A percentile compares a stretch with the other conserved stretches of the same genome.
Evolutionary conservation across 2,888 invertebrate species (phyloP).

Genomic region (Dasysyrphus albostriatus): DNA sequence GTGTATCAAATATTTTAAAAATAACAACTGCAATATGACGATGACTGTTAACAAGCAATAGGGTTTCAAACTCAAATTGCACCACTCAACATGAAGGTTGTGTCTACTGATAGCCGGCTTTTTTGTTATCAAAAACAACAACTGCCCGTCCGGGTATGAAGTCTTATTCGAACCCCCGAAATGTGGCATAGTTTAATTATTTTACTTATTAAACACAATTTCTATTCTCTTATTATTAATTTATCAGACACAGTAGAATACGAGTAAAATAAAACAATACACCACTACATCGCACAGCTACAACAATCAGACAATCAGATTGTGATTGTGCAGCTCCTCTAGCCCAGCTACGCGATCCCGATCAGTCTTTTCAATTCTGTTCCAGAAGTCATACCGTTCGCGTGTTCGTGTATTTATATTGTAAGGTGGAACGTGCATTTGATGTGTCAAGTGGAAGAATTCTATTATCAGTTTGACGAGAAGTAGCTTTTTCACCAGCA

Average conservation of each 20-base stretch:
- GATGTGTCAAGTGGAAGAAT: conserved; percentile 39
- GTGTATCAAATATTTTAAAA: conserved; percentile 13
- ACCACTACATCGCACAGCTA: conserved; percentile 2
- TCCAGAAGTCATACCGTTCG: conserved; percentile 39
- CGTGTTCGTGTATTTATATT: not conserved
- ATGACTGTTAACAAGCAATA: not conserved
- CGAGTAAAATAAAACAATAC: conserved; percentile 30
- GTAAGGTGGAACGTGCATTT: conserved; percentile 40
- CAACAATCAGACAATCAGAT: conserved; percentile 33
- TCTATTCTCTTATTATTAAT: conserved; percentile 43
- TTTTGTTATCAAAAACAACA: conserved; percentile 47
- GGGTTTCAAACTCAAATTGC: conserved; percentile 14
- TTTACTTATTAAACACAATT: conserved; percentile 31
- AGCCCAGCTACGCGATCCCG: conserved; percentile 33
- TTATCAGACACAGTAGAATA: conserved; percentile 36
- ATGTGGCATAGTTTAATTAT: conserved; percentile 22
- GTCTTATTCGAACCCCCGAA: conserved; percentile 28
- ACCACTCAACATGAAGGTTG: conserved; percentile 6
- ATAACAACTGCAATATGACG: not conserved
- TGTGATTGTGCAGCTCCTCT: conserved; percentile 52
- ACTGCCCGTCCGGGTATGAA: conserved; percentile 18
- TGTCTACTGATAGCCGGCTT: conserved; percentile 39
- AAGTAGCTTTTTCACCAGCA: conserved; percentile 18
- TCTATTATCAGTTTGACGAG: conserved; percentile 40
- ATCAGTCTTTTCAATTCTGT: conserved; percentile 56